phyloP scores from a whole-genome alignment of 2,113 vertebrate species.

The Gyps fulvus region DNA sequence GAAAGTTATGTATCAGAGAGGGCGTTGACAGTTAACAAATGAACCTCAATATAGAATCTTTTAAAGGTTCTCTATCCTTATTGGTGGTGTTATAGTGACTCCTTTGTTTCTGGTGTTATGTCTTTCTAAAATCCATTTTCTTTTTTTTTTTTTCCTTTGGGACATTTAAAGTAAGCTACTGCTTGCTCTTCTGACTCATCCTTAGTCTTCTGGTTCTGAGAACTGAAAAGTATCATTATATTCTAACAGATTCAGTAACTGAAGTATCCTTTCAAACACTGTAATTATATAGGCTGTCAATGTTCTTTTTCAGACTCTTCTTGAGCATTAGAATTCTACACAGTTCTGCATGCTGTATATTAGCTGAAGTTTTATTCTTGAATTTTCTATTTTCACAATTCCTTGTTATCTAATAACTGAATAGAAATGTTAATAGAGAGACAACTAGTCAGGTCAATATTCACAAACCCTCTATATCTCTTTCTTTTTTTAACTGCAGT shows the following conservation, averaged over 20 bases:
- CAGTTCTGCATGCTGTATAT: neutral
- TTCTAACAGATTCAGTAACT: neutral
- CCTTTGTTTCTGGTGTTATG: neutral
- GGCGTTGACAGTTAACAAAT: neutral
- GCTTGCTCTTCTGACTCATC: conserved; percentile 22
- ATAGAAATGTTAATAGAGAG: neutral
- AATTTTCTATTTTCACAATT: neutral
- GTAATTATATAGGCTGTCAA: neutral
- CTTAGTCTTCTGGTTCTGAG: neutral
- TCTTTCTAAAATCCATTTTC: neutral
- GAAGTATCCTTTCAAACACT: neutral
- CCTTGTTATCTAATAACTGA: neutral
- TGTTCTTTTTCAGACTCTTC: neutral
- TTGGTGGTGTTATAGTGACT: neutral
- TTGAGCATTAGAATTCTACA: neutral
- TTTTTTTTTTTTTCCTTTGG: neutral
- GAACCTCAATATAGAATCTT: neutral
- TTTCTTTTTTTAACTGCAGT: neutral
- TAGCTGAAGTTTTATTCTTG: neutral
- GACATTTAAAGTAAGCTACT: neutral
- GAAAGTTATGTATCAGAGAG: neutral
- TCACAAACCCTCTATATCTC: neutral
- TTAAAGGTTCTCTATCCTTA: neutral
- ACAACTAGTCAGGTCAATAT: neutral
- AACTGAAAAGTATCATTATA: conserved; percentile 35